phyloP scores from a whole-genome alignment of 1,140 invertebrate species.

The Pantala flavescens region DNA sequence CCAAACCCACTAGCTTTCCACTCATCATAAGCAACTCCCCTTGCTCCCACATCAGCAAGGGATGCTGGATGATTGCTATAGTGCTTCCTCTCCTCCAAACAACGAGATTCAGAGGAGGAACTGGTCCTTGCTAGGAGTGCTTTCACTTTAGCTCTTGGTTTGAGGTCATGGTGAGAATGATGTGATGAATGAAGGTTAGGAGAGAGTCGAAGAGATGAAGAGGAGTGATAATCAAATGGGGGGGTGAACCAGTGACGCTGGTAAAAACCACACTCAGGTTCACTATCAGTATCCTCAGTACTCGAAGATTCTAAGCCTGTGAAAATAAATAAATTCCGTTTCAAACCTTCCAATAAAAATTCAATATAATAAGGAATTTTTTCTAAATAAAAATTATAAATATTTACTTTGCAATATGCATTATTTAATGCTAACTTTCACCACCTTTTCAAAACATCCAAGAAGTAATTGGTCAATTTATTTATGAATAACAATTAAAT shows the following conservation, averaged over 20 bases:
- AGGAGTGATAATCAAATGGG: neutral
- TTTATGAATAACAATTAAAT: too few species aligned
- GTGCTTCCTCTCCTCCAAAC: neutral
- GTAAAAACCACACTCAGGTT: conserved; percentile 26
- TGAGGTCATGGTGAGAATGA: neutral
- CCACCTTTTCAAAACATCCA: too few species aligned
- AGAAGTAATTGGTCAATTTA: too few species aligned
- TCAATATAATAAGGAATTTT: too few species aligned
- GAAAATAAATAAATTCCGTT: too few species aligned
- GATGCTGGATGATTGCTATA: neutral
- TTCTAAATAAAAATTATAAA: too few species aligned
- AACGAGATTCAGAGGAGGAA: neutral
- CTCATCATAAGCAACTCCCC: neutral
- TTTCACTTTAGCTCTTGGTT: neutral
- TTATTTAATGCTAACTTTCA: too few species aligned
- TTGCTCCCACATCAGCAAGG: neutral
- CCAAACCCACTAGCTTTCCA: neutral
- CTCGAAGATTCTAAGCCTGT: conserved; percentile 34
- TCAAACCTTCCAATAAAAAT: too few species aligned
- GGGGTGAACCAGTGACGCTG: conserved; percentile 11
- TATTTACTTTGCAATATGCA: too few species aligned
- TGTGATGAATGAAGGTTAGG: neutral
- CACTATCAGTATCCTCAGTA: conserved; percentile 31
- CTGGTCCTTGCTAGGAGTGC: neutral
- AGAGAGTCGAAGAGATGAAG: neutral